These are phyloP conservation scores for Pseudomyrmex sp. DNA, from an alignment of 1,140 invertebrate species.

Conservation along the genomic window DNA sequence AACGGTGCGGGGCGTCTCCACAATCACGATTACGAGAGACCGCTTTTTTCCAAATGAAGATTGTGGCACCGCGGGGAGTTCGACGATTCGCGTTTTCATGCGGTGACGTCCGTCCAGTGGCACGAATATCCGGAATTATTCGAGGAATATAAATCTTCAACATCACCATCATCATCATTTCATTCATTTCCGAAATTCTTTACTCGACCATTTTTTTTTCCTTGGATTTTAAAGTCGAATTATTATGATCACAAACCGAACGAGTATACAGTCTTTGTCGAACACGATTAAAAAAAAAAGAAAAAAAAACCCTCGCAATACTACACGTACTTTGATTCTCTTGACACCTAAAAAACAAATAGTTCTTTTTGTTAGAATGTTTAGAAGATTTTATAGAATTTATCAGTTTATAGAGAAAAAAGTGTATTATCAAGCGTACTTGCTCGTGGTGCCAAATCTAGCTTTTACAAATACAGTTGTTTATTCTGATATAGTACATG, in stretches of 20 bases:
- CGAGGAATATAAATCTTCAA: background rate
- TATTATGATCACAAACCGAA: conserved; percentile 20
- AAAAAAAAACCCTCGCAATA: background rate
- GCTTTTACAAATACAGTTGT: background rate
- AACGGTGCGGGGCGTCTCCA: conserved; percentile 59
- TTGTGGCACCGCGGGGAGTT: conserved; percentile 72
- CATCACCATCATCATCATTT: background rate
- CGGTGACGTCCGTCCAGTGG: background rate
- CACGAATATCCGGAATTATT: conserved; percentile 33
- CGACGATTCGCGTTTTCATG: background rate
- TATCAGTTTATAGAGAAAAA: background rate
- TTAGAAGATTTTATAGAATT: background rate
- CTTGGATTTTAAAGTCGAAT: background rate
- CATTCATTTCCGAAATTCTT: conserved; percentile 9
- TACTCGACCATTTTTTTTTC: background rate
- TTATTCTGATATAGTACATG: background rate
- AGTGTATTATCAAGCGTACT: background rate
- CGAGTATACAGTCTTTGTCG: conserved; percentile 53
- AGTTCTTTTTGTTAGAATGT: background rate
- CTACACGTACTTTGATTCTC: conserved; percentile 23
- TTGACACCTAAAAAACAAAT: background rate
- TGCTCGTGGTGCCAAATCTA: conserved; percentile 31
- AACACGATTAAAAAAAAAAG: conserved; percentile 49
- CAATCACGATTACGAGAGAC: background rate
- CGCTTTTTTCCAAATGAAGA: conserved; percentile 63